These are phyloP conservation scores for Nettapus auritus DNA, from an alignment of 2,113 vertebrate genomes.

Conservation along the genomic window DNA sequence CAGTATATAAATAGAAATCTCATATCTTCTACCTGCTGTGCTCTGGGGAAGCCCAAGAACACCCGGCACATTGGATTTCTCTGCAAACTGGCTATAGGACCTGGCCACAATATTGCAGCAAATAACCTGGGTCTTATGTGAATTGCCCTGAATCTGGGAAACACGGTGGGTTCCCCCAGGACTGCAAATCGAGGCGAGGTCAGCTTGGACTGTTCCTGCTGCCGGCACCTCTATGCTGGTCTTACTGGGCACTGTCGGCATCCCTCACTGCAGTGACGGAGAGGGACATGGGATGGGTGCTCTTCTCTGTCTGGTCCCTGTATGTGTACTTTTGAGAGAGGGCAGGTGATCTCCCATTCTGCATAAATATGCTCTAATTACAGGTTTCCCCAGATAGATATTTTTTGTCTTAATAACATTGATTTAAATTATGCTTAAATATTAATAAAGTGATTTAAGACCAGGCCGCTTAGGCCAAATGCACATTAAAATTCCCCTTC, in stretches of 20 bases:
- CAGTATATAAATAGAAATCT: conserved; percentile 66
- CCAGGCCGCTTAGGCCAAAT: conserved; percentile 28
- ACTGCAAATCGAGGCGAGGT: background rate
- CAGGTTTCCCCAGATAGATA: background rate
- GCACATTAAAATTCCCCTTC: background rate
- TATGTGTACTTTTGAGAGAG: background rate
- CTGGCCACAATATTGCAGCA: conserved; percentile 44
- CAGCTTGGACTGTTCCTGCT: background rate
- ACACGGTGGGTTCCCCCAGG: background rate
- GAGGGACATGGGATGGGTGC: background rate
- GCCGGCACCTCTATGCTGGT: rapidly evolving
- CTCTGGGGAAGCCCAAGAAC: conserved; percentile 55
- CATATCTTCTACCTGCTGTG: conserved; percentile 52
- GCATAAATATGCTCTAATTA: conserved; percentile 5
- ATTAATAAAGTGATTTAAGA: conserved; percentile 64
- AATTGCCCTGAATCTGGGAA: background rate
- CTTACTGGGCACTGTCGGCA: rapidly evolving
- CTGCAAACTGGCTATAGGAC: background rate
- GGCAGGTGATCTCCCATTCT: conserved; percentile 22
- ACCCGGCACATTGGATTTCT: background rate
- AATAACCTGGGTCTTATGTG: conserved; percentile 35
- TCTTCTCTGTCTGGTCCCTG: background rate
- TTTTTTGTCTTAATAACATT: conserved; percentile 35
- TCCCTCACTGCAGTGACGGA: rapidly evolving
- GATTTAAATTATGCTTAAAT: conserved; percentile 61